Evolutionary conservation across 2,797 vertebrate species (phyloP).

Genomic region (Fundulus diaphanus): DNA sequence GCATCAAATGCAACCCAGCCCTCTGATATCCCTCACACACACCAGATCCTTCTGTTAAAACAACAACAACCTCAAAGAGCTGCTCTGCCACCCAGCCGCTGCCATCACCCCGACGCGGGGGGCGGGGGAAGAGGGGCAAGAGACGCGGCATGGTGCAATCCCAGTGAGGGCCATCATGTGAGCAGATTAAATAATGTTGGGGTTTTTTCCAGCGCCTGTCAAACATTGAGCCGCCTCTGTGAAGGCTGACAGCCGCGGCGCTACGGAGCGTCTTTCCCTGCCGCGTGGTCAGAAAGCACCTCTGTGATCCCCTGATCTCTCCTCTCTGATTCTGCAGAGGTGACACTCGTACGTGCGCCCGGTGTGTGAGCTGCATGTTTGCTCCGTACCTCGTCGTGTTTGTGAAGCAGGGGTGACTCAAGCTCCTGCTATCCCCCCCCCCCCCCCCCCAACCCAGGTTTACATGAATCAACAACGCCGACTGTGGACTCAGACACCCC

Average conservation of each 20-base stretch:
- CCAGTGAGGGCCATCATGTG: constrained; percentile 80
- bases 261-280: constrained; percentile 63
- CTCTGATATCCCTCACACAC: constrained; percentile 82
- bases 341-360: constrained; percentile 58
- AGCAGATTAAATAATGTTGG: constrained; percentile 88
- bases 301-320: constrained; percentile 77
- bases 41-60: constrained; percentile 61
- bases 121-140: constrained; percentile 38
- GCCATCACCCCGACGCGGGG: constrained; percentile 55
- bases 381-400: constrained; percentile 63
- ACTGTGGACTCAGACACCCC: constrained; percentile 52
- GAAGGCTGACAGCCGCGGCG: constrained; percentile 78
- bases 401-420: constrained; percentile 60
- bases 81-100: constrained; percentile 49
- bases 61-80: constrained; percentile 36
- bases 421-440: constrained; percentile 40
- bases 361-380: constrained; percentile 69
- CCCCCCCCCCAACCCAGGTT: constrained; percentile 18
- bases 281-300: constrained; percentile 65
- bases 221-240: constrained; percentile 81
- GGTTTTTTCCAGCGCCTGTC: constrained; percentile 81
- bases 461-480: constrained; percentile 69
- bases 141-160: constrained; percentile 74
- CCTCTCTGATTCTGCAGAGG: constrained; percentile 73
- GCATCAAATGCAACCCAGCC: constrained; percentile 82